Base-by-base conservation (phyloP, 2,888 invertebrate genomes). In the Lacanobia wlatinum region DNA sequence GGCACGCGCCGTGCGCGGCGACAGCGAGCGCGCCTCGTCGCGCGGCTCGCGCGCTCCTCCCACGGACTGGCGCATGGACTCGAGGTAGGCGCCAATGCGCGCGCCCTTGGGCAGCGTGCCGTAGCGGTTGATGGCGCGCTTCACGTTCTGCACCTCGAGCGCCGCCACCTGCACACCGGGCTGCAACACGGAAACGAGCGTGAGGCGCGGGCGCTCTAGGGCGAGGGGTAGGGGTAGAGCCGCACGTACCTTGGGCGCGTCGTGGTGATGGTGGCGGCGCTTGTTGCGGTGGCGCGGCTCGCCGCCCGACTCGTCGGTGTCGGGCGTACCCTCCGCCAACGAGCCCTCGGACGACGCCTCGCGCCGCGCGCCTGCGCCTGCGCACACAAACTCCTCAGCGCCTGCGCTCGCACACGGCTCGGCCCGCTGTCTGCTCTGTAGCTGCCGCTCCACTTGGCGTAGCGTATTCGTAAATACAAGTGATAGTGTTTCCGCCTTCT, bases 101-200 rank as follows among this genome's bases (percentile, higher is more conserved):
- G 99, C 99, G 62, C 98, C 99, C 94, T 99, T 99, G 0, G 99
- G 99, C 89, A 99, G 96, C 14, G 99, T 99, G 23, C 99, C 99
- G 92, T 99, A 99, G 40, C 99, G 97, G 94, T 98, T 99, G 83
- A 98, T 98, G 60, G 99, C 99, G 84, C 98, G 97, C 90, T 98
- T 98, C 66, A 99, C 99, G 95, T 99, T 99, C 95, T 99, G 98
- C 83, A 99, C 99, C 94, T 99, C 99, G 85, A 99, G 96, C 34
- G 99, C 99, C 68, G 99, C 99, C 79, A 99, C 98, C 87, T 98
- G 98, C 48, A 98, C 97, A 87, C 97, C 97, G 73, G 90, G 93
- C 91, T 91, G 86, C 7, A 72, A 56, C 18, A 58, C 48, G 12
- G 28, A n/a, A 1, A 23, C 40, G 8, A 6, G 21, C n/a, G 52